Evolutionary conservation across 2,888 invertebrate species (phyloP).

Genomic region (Junonia oenone): DNA sequence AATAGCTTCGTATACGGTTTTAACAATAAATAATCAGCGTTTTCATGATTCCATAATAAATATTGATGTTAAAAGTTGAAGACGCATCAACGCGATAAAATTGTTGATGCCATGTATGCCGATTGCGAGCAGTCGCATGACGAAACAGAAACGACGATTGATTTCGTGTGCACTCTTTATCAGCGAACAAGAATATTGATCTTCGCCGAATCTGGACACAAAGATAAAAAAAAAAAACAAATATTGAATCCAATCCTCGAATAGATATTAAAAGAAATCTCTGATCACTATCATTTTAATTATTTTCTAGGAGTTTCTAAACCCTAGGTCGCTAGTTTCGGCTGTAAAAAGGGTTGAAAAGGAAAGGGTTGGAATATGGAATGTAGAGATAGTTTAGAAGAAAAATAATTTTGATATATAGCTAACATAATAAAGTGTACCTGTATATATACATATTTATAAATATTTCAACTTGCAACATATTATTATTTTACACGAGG

Average conservation of each 20-base stretch:
- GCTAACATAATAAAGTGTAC: too few species aligned
- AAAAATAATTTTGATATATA: too few species aligned
- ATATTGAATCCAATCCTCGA: not conserved
- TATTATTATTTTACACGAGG: too few species aligned
- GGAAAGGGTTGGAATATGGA: too few species aligned
- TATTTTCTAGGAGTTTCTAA: not conserved
- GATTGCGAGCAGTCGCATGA: slow-evolving; percentile 9
- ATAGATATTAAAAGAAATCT: not conserved
- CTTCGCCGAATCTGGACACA: slow-evolving; percentile 2
- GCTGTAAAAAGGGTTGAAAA: too few species aligned
- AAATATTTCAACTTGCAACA: too few species aligned
- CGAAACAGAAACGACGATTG: slow-evolving; percentile 9
- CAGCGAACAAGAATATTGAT: slow-evolving; percentile 5
- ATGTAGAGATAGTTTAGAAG: too few species aligned
- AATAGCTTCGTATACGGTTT: not conserved
- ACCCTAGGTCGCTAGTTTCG: too few species aligned
- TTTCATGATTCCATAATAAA: not conserved
- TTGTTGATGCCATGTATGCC: slow-evolving; percentile 12
- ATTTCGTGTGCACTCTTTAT: slow-evolving; percentile 9
- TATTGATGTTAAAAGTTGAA: not conserved
- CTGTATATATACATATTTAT: too few species aligned
- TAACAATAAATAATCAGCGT: not conserved
- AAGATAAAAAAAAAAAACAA: not conserved
- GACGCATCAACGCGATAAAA: slow-evolving; percentile 9
- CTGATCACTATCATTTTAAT: not conserved